Evolutionary conservation across 2,888 invertebrate genomes (phyloP), one percentile per base, ranked within the genome.

Genomic region (Drosophila silvestris): DNA sequence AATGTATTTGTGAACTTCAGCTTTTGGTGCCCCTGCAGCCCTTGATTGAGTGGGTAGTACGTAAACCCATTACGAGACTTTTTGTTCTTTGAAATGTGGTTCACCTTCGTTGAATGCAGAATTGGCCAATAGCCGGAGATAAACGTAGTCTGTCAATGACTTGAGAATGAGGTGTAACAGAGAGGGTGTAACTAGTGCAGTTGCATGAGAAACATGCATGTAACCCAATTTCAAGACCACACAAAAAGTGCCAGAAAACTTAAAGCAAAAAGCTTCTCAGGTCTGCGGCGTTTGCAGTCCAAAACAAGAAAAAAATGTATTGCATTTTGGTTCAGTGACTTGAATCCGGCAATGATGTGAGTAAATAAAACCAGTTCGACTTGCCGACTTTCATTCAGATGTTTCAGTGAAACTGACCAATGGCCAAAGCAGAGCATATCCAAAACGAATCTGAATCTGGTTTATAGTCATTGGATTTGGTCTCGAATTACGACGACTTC

Each of bases 271-370:
- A 74, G 63, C 80, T 77, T 85, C 74, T 72, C 52, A 60, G 57
- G 41, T 39, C 62, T 83, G 77, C 67, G 81, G 77, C 67, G 56
- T 61, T 41, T 57, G 12, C 65, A 72, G 57, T 78, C 87, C 82
- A 67, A 87, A 87, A 84, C n/a, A 28, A n/a, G n/a, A 52, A 30
- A 30, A 52, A 30, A 82, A 72, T 85, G 85, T 87, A 58, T 82
- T 82, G 66, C 68, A 71, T 66, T 72, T 73, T 87, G 86, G 88
- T 89, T 89, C 90, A 87, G 60, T 87, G 82, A 89, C 82, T 89
- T 67, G 81, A 59, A 75, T 66, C 63, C 68, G 79, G 22, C 47
- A 66, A 33, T 57, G 44, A 60, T 52, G 61, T 41, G 53, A 65
- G 35, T 26, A 56, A 35, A 28, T 41, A n/a, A 87, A 86, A 86